Evolutionary conservation across 2,797 vertebrate genomes (phyloP).

Genomic region (Sarcophilus harrisii): DNA sequence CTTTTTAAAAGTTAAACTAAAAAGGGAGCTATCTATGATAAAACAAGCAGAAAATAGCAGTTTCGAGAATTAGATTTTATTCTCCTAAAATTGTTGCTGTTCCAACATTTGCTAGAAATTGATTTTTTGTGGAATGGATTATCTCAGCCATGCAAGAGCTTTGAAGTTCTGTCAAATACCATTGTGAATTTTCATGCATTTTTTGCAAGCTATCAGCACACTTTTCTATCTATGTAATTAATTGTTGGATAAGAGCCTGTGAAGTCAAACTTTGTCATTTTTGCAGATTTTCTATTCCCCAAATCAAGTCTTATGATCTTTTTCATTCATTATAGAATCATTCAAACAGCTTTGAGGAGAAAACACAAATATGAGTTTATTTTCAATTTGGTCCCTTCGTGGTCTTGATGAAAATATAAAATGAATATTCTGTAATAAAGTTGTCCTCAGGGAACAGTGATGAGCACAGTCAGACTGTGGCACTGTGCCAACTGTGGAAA

Average conservation of each 20-base stretch:
- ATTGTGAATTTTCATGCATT: conserved; percentile 52
- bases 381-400: conserved; percentile 50
- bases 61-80: conserved; percentile 45
- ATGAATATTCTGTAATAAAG: conserved; percentile 62
- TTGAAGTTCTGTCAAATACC: conserved; percentile 59
- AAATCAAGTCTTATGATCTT: conserved; percentile 33
- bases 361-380: conserved; percentile 31
- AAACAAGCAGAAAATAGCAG: conserved; percentile 70
- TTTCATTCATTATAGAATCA: conserved; percentile 47
- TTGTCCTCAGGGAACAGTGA: conserved; percentile 54
- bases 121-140: conserved; percentile 74
- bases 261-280: conserved; percentile 16
- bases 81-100: conserved; percentile 66
- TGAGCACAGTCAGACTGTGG: conserved; percentile 50
- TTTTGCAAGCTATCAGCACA: conserved; percentile 58
- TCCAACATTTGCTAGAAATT: conserved; percentile 74
- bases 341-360: conserved; percentile 38
- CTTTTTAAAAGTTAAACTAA: conserved; percentile 2
- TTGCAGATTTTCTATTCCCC: conserved; percentile 19
- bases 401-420: conserved; percentile 66
- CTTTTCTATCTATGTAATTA: conserved; percentile 56
- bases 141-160: conserved; percentile 39
- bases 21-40: neutral
- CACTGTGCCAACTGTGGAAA: conserved; percentile 59
- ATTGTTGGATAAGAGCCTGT: conserved; percentile 47